A percentile compares a stretch with the other conserved stretches of the same genome.
These are phyloP conservation scores for Chrosomus eos DNA, from an alignment of 2,797 vertebrate genomes.

Conservation along the genomic window DNA sequence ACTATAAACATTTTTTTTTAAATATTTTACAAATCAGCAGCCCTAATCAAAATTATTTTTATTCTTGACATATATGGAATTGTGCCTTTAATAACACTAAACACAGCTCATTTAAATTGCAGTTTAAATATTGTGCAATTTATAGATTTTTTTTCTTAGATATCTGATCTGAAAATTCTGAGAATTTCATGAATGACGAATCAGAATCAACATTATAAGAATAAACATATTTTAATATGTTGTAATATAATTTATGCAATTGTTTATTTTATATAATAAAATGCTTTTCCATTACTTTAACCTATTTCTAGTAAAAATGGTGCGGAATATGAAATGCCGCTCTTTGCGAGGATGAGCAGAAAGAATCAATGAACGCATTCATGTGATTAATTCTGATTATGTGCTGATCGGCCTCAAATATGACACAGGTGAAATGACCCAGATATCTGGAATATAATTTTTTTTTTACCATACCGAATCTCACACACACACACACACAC, in stretches of 20 bases:
- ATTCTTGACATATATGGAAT: not conserved
- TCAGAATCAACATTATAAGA: not conserved
- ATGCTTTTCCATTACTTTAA: not conserved
- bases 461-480: slow-evolving; percentile 33
- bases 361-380: slow-evolving; percentile 56
- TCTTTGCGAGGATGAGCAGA: slow-evolving; percentile 33
- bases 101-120: not conserved
- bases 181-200: not conserved
- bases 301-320: slow-evolving; percentile 31
- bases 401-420: slow-evolving; percentile 52
- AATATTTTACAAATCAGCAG: not conserved
- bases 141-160: not conserved
- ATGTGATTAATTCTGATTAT: slow-evolving; percentile 60
- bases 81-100: not conserved
- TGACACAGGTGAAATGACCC: slow-evolving; percentile 53
- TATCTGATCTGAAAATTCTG: not conserved
- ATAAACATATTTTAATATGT: not conserved
- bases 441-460: slow-evolving; percentile 49
- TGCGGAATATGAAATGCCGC: slow-evolving; percentile 7
- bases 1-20: not conserved
- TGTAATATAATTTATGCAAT: not conserved
- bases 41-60: not conserved
- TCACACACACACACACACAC: slow-evolving; percentile 28
- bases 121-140: not conserved
- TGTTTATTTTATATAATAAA: not conserved